These are phyloP conservation scores for Dryobota labecula DNA, from an alignment of 2,888 invertebrate species.

Conservation along the genomic window DNA sequence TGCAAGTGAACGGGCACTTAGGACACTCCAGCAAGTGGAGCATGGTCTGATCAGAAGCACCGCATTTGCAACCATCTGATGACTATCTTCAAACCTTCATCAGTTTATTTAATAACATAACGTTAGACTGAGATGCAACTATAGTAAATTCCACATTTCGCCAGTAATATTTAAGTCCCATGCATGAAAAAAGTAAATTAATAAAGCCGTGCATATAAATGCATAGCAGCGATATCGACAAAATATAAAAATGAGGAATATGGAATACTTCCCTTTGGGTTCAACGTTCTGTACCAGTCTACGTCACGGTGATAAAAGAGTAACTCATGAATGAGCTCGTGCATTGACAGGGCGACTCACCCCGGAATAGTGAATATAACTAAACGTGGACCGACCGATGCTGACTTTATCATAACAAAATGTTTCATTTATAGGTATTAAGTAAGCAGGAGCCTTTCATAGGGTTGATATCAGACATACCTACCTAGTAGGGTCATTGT, in stretches of 20 bases:
- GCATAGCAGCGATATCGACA: slow-evolving; percentile 72
- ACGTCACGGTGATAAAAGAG: slow-evolving; percentile 87
- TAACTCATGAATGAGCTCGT: slow-evolving; percentile 84
- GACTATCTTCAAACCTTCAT: no score
- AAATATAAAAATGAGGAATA: slow-evolving; percentile 83
- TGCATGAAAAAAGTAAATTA: background rate
- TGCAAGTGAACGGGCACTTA: no score
- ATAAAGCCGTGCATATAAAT: slow-evolving; percentile 7
- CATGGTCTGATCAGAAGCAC: no score
- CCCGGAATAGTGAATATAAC: slow-evolving; percentile 75
- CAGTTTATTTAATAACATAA: no score
- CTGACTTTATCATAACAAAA: slow-evolving; percentile 63
- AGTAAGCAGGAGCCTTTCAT: slow-evolving; percentile 24
- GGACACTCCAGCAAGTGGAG: no score
- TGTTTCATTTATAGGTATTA: slow-evolving; percentile 45
- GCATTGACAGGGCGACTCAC: slow-evolving; percentile 86
- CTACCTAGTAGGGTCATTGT: background rate
- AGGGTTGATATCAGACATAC: background rate
- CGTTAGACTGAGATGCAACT: no score
- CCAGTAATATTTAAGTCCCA: no score
- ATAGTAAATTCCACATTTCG: no score
- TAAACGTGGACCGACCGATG: slow-evolving; percentile 65
- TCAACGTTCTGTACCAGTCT: slow-evolving; percentile 84
- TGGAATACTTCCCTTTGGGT: slow-evolving; percentile 87
- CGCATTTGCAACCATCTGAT: no score